A percentile compares a stretch with the other conserved stretches of the same genome.
Evolutionary conservation across 2,888 invertebrate species (phyloP).

Genomic region (Andrena bicolor): DNA sequence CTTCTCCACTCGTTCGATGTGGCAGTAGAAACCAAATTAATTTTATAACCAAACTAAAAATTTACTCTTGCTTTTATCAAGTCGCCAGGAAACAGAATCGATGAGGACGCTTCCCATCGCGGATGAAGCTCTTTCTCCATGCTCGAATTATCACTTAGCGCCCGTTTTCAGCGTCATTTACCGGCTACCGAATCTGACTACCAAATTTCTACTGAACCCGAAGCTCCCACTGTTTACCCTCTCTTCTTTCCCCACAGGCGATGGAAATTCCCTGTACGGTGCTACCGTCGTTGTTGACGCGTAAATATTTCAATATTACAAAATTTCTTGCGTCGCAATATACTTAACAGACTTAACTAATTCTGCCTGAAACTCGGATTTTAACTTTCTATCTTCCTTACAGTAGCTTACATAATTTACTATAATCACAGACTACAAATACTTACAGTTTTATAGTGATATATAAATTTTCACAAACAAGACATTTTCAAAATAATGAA

Average conservation of each 20-base stretch:
- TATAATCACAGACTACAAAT: no score
- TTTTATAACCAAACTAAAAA: no score
- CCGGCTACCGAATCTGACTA: constrained; percentile 46
- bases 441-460: no score
- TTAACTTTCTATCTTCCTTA: no score
- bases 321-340: background rate
- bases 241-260: background rate
- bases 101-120: constrained; percentile 1
- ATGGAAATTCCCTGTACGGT: constrained; percentile 10
- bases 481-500: no score
- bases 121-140: background rate
- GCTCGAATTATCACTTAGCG: constrained; percentile 40
- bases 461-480: no score
- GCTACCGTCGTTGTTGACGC: background rate
- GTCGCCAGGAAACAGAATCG: constrained; percentile 3
- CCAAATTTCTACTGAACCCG: constrained; percentile 47
- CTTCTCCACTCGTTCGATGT: no score
- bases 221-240: background rate
- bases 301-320: constrained; percentile 13
- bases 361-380: no score
- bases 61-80: constrained; percentile 23
- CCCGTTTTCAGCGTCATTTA: constrained; percentile 35
- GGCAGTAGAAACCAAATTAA: no score
- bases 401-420: no score
- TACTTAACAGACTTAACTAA: no score